These are phyloP conservation scores for Chelonoidis abingdonii DNA, from an alignment of 2,113 vertebrate genomes.

Conservation along the genomic window DNA sequence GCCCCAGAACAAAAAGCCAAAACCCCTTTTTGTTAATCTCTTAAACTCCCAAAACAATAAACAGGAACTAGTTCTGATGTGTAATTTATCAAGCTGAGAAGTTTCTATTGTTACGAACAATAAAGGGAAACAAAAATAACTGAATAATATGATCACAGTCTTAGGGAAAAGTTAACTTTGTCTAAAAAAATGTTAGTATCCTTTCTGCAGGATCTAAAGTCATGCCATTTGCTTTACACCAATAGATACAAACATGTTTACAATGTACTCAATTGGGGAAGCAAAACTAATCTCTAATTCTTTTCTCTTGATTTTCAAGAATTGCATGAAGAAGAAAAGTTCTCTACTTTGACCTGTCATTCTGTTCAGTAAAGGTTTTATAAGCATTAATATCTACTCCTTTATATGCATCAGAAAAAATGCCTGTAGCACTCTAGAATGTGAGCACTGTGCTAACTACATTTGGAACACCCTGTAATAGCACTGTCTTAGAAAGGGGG, in stretches of 20 bases:
- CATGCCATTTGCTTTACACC: background rate
- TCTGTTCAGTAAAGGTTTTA: slow-evolving; percentile 54
- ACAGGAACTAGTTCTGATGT: slow-evolving; percentile 50
- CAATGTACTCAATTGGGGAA: background rate
- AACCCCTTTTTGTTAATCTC: slow-evolving; percentile 60
- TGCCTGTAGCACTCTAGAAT: background rate
- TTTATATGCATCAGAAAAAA: slow-evolving; percentile 37
- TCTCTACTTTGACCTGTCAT: slow-evolving; percentile 31
- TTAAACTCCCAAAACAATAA: slow-evolving; percentile 59
- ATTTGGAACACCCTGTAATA: slow-evolving; percentile 22
- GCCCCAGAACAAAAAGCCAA: slow-evolving; percentile 36
- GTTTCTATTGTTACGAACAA: slow-evolving; percentile 54
- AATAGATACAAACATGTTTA: background rate
- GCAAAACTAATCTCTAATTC: background rate
- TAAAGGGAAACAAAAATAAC: slow-evolving; percentile 64
- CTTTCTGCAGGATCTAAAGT: slow-evolving; percentile 11
- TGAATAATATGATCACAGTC: slow-evolving; percentile 25
- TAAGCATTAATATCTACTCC: slow-evolving; percentile 26
- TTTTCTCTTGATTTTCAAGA: background rate
- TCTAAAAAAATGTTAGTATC: background rate
- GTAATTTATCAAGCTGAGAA: slow-evolving; percentile 68
- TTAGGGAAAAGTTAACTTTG: slow-evolving; percentile 24
- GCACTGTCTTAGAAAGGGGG: background rate
- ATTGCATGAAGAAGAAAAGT: background rate
- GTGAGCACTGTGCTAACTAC: background rate